Conservation (phyloP, 2,888 invertebrate species). For the Exocentrus adspersus region DNA sequence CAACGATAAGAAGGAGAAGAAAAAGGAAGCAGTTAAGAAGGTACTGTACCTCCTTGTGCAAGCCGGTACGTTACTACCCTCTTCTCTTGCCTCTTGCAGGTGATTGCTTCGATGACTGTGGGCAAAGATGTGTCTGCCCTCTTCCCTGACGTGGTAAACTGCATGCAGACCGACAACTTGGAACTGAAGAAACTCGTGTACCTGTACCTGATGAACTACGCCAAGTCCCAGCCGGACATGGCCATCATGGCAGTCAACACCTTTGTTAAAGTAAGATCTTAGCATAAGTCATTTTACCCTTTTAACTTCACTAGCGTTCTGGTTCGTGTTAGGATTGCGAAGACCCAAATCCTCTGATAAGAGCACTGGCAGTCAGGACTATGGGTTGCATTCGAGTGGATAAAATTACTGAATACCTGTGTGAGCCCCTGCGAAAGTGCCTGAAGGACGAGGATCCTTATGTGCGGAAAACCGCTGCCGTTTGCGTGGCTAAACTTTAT, state of each 20-base stretch:
- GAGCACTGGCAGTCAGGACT: slow-evolving; percentile 97
- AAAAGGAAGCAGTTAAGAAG: slow-evolving; percentile 99
- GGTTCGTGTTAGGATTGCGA: slow-evolving; percentile 89
- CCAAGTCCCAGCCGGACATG: slow-evolving; percentile 99
- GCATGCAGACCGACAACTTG: slow-evolving; percentile 99
- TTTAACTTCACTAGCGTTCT: neutral
- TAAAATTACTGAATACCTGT: slow-evolving; percentile 99
- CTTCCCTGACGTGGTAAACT: slow-evolving; percentile 99
- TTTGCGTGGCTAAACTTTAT: slow-evolving; percentile 98
- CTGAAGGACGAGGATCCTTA: slow-evolving; percentile 97
- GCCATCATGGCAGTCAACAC: slow-evolving; percentile 99
- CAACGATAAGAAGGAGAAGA: slow-evolving; percentile 99
- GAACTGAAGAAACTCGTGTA: slow-evolving; percentile 99
- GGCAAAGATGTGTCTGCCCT: slow-evolving; percentile 99
- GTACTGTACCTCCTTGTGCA: too few relatives aligned
- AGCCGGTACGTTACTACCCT: too few relatives aligned
- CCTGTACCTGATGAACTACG: slow-evolving; percentile 99
- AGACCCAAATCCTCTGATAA: slow-evolving; percentile 98
- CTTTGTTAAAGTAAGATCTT: slow-evolving; percentile 98
- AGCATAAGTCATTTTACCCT: too few relatives aligned
- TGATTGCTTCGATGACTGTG: slow-evolving; percentile 99
- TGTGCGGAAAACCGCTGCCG: slow-evolving; percentile 98
- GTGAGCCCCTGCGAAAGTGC: slow-evolving; percentile 96
- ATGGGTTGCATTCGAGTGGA: slow-evolving; percentile 99
- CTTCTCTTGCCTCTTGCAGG: slow-evolving; percentile 66